Evolutionary conservation across 2,888 invertebrate species (phyloP).

Genomic region (Sussaba pulchella): DNA sequence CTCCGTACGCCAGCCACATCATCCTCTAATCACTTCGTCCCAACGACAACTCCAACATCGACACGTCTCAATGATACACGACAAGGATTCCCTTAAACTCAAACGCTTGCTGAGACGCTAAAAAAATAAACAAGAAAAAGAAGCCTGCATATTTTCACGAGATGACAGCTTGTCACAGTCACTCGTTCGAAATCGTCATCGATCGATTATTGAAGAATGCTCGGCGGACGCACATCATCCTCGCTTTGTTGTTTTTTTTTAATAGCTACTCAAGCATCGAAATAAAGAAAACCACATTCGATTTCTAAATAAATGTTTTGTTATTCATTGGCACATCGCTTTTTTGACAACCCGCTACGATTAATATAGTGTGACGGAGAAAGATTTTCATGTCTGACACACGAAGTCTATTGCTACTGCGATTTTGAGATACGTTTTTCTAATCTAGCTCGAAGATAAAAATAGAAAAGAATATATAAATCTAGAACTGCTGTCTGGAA

Average conservation of each 20-base stretch:
- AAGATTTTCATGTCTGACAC: background rate
- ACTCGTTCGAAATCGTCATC: conserved; percentile 36
- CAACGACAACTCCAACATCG: background rate
- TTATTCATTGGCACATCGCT: background rate
- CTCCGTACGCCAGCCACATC: conserved; percentile 61
- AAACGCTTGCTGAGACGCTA: conserved; percentile 15
- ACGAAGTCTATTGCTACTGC: background rate
- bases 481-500: too few relatives aligned
- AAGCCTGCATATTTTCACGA: background rate
- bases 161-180: conserved; percentile 27
- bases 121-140: conserved; percentile 17
- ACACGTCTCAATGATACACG: background rate
- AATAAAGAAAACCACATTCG: conserved; percentile 57
- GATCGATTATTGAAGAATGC: conserved; percentile 4
- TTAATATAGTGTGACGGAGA: background rate
- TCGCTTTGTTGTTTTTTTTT: conserved; percentile 22
- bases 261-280: conserved; percentile 63
- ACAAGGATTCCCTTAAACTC: background rate
- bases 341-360: conserved; percentile 2
- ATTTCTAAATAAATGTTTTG: conserved; percentile 34
- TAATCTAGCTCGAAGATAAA: background rate
- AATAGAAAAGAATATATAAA: background rate
- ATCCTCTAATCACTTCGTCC: conserved; percentile 2
- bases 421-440: background rate
- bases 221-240: conserved; percentile 9